phyloP scores from a whole-genome alignment of 2,113 vertebrate genomes.

The Phalacrocorax pelagicus region DNA sequence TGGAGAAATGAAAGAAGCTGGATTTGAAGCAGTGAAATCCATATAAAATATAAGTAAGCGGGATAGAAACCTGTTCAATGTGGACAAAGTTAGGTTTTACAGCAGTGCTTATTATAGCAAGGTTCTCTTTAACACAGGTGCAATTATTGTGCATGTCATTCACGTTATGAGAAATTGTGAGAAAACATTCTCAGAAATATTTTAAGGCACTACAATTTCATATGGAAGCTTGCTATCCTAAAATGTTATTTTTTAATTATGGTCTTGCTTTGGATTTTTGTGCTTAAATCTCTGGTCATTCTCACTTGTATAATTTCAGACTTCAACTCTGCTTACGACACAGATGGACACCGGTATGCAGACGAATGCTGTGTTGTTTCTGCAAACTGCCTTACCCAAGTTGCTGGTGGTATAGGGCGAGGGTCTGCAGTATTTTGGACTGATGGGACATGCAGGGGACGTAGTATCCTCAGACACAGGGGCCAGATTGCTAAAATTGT shows the following conservation, averaged over 20 bases:
- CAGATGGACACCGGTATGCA: slow-evolving; percentile 23
- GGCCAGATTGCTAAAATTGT: background rate
- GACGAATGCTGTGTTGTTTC: slow-evolving; percentile 6
- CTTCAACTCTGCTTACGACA: slow-evolving; percentile 61
- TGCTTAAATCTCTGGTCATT: slow-evolving; percentile 49
- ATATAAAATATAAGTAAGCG: background rate
- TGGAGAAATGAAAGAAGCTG: slow-evolving; percentile 23
- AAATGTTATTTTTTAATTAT: background rate
- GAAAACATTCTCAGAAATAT: background rate
- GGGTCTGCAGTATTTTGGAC: background rate
- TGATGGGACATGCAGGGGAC: background rate
- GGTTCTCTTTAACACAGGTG: background rate
- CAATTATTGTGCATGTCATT: background rate
- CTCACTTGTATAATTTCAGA: slow-evolving; percentile 60
- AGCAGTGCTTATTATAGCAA: slow-evolving; percentile 38
- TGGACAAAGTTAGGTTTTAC: slow-evolving; percentile 64
- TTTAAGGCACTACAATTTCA: background rate
- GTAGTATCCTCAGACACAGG: background rate
- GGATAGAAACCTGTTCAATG: slow-evolving; percentile 7
- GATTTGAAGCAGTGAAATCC: slow-evolving; percentile 55
- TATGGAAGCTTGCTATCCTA: background rate
- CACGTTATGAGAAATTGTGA: background rate
- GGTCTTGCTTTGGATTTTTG: background rate
- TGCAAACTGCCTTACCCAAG: background rate
- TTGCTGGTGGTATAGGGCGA: slow-evolving; percentile 33